Evolutionary conservation across 2,888 invertebrate species (phyloP).

Genomic region (Acronicta psi): DNA sequence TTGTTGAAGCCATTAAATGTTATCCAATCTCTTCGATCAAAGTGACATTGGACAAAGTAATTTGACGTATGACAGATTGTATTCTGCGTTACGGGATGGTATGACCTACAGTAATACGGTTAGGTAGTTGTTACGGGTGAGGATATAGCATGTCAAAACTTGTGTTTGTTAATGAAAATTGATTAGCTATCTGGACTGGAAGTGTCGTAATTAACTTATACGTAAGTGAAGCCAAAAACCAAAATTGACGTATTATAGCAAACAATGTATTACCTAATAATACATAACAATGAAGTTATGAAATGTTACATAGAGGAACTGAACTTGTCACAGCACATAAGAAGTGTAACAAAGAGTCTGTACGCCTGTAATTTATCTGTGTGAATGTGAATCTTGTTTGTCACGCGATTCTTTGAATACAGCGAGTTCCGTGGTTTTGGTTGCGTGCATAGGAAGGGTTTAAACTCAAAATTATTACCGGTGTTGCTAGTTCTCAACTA

Average conservation of each 20-base stretch:
- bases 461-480: no score
- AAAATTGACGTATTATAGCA: neutral
- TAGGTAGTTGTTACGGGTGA: no score
- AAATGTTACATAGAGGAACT: slow-evolving; percentile 32
- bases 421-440: slow-evolving; percentile 26
- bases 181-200: neutral
- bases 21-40: no score
- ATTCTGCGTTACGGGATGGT: no score
- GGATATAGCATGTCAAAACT: no score
- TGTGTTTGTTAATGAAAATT: no score
- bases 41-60: no score
- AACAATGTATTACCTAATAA: slow-evolving; percentile 55
- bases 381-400: slow-evolving; percentile 42
- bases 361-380: slow-evolving; percentile 31
- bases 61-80: no score
- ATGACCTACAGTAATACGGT: no score
- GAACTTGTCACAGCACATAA: slow-evolving; percentile 47
- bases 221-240: no score
- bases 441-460: slow-evolving; percentile 1
- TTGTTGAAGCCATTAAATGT: no score
- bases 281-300: slow-evolving; percentile 51
- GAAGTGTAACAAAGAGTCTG: slow-evolving; percentile 50
- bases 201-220: neutral
- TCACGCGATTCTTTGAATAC: slow-evolving; percentile 33
- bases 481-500: no score